Percentiles rank a stretch among this genome's conserved stretches.
phyloP scores from a whole-genome alignment of 1,140 invertebrate species.

The Homarus americanus region DNA sequence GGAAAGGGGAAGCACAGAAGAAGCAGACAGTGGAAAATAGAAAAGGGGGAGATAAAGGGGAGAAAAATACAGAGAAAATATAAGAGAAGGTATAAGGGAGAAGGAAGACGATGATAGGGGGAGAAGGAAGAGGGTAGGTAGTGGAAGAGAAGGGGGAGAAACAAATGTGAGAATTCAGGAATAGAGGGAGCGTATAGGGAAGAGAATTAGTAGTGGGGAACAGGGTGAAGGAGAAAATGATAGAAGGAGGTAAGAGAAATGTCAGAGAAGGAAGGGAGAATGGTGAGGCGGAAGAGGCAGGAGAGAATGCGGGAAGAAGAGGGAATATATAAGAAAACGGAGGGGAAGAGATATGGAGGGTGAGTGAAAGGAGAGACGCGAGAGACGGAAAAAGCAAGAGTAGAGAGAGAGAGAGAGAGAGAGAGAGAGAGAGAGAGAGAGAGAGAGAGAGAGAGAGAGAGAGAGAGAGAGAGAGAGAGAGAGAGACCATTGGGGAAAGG shows the following conservation, averaged over 20 bases:
- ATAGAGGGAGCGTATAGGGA: neutral
- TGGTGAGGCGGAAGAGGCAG: neutral
- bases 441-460: neutral
- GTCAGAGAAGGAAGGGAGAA: neutral
- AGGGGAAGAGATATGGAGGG: neutral
- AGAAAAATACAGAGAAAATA: too few species aligned
- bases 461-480: neutral
- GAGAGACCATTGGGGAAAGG: neutral
- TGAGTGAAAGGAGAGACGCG: neutral
- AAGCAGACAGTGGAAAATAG: too few species aligned
- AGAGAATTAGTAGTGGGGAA: too few species aligned
- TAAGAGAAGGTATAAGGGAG: neutral
- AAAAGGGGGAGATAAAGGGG: too few species aligned
- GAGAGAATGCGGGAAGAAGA: neutral
- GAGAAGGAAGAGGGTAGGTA: neutral
- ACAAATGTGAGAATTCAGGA: neutral
- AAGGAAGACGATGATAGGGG: neutral
- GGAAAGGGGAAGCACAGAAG: too few species aligned
- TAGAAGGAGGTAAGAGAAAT: neutral
- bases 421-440: neutral
- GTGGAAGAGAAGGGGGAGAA: too few species aligned
- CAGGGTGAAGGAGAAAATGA: neutral
- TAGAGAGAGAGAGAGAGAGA: neutral
- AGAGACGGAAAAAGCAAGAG: neutral
- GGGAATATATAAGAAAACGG: neutral